Conservation (phyloP, 2,113 vertebrate species). For the Scophthalmus maximus region DNA sequence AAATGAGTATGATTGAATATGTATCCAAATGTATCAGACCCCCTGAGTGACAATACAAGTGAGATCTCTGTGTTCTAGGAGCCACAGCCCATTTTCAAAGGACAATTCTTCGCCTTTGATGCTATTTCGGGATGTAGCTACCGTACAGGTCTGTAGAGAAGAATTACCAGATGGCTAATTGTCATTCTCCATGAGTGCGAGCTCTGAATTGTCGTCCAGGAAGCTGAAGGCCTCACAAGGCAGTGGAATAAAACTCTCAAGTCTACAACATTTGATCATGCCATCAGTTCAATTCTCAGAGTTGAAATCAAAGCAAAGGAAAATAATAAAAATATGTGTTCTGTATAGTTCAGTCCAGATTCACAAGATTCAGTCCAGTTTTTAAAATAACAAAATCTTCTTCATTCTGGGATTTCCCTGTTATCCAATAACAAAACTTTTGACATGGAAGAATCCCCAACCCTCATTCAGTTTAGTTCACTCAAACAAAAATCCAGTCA, state of each 20-base stretch:
- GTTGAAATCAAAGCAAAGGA: background rate
- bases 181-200: constrained; percentile 62
- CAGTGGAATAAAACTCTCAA: background rate
- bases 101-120: constrained; percentile 70
- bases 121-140: constrained; percentile 69
- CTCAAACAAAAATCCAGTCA: background rate
- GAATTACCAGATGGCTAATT: constrained; percentile 74
- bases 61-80: constrained; percentile 49
- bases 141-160: constrained; percentile 59
- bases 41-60: constrained; percentile 63
- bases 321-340: background rate
- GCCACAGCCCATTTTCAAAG: constrained; percentile 62
- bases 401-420: background rate
- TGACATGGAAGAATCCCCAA: too few species aligned
- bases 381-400: background rate
- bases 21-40: constrained; percentile 62
- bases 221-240: constrained; percentile 18
- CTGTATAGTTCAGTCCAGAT: background rate
- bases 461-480: background rate
- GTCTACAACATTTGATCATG: background rate
- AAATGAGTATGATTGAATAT: constrained; percentile 38
- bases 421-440: background rate
- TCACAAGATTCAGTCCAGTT: background rate
- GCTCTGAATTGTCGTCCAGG: constrained; percentile 45
- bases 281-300: background rate